Base-by-base conservation (phyloP, 2,113 vertebrate genomes). In the Steatornis caripensis region DNA sequence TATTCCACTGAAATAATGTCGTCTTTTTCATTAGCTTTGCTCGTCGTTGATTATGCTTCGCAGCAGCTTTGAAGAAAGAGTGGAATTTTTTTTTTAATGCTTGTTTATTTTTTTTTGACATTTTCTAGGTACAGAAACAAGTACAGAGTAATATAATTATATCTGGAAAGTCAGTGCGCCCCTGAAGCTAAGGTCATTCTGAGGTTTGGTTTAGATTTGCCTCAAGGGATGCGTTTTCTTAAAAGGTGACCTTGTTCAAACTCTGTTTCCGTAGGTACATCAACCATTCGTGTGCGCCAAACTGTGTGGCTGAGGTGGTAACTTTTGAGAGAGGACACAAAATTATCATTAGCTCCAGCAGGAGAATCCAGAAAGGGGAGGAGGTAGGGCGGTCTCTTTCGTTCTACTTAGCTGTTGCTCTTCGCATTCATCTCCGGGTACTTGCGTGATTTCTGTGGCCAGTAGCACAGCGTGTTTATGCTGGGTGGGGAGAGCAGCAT, bases 281-380 rank as follows among this genome's bases (percentile, higher is more conserved):
- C 97, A 99, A 99, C 98, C 99, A 99, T 96, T 99, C 99, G 0
- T 99, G 99, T 93, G 98, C 99, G 1, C 99, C 99, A 1, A 99
- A 99, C 97, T 99, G 99, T 64, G 99, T 99, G 97, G 99, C 99
- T 4, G 99, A 99, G 95, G 99, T 99, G 95, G 99, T 99, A 53
- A 99, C 98, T 2, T 99, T 99, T 70, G 99, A 99, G 97, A 98
- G 98, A 97, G 99, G 99, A 96, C 99, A 99, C 98, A 99, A 99
- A 94, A 99, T 99, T 66, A 99, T 99, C 98, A 99, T 99, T 95
- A 99, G 99, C 98, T 99, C 99, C 97, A 99, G 97, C 94, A 98
- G 99, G 72, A 98, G 99, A 90, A 99, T 99, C 96, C 99, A 99
- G 98, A 99, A 99, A 76, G 99, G 99, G 96, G 99, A 99, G 87